Conservation (phyloP, 1,140 invertebrate genomes). For the Gryllus bimaculatus region DNA sequence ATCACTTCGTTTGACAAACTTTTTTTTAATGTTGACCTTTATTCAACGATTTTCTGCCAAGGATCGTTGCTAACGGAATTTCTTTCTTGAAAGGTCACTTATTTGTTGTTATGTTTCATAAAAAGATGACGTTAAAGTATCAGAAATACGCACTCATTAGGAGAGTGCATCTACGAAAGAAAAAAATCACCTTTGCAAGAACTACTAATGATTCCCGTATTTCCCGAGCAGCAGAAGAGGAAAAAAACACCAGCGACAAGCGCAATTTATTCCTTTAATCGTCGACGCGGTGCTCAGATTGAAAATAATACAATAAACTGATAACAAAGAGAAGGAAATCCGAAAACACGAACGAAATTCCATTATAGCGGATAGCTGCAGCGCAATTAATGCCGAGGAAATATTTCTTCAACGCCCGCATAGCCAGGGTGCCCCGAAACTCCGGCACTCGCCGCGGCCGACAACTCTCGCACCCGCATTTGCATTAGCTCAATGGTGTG, state of each 20-base stretch:
- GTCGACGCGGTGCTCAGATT: background rate
- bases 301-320: background rate
- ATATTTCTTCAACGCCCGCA: background rate
- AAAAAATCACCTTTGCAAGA: too few relatives aligned
- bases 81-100: too few relatives aligned
- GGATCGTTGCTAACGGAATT: too few relatives aligned
- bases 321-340: background rate
- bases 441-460: background rate
- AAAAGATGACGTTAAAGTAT: too few relatives aligned
- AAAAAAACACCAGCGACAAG: background rate
- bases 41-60: too few relatives aligned
- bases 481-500: background rate
- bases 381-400: background rate
- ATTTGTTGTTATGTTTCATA: too few relatives aligned
- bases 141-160: too few relatives aligned
- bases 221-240: background rate
- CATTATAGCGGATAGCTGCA: background rate
- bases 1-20: too few relatives aligned
- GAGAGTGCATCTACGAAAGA: too few relatives aligned
- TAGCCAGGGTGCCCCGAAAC: background rate
- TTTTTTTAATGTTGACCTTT: too few relatives aligned
- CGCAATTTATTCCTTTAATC: background rate
- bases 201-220: too few relatives aligned
- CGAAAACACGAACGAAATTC: background rate
- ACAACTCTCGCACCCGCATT: background rate